phyloP scores from a whole-genome alignment of 2,113 vertebrate species.

The Zootoca vivipara region DNA sequence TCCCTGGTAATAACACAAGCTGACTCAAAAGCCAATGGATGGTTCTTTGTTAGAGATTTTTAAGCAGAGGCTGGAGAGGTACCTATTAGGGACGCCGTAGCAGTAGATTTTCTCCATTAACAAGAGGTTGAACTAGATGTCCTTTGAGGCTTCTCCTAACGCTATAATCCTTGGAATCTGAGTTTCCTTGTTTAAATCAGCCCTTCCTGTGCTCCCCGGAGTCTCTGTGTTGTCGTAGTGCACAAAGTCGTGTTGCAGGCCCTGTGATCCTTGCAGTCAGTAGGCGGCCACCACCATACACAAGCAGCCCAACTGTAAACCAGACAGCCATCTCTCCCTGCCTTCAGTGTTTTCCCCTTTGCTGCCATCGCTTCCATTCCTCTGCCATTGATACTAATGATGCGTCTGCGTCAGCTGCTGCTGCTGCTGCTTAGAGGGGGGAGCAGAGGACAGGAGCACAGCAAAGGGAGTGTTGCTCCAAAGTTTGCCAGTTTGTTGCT shows the following conservation, averaged over 20 bases:
- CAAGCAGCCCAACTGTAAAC: background rate
- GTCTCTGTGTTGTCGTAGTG: background rate
- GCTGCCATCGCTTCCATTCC: background rate
- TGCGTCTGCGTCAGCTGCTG: background rate
- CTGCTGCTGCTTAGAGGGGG: background rate
- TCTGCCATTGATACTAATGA: background rate
- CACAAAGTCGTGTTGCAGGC: background rate
- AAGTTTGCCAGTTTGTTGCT: background rate
- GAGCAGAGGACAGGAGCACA: background rate
- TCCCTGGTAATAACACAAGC: too few relatives aligned
- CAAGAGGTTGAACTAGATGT: too few relatives aligned
- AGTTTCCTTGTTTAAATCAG: too few relatives aligned
- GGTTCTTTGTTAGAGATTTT: too few relatives aligned
- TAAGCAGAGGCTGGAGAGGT: too few relatives aligned
- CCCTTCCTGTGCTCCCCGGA: too few relatives aligned
- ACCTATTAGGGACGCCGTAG: too few relatives aligned
- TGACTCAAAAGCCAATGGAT: too few relatives aligned
- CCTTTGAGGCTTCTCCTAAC: too few relatives aligned
- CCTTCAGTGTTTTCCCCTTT: background rate
- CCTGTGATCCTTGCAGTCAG: background rate
- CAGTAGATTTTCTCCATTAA: too few relatives aligned
- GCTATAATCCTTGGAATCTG: too few relatives aligned
- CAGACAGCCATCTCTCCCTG: background rate
- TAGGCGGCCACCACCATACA: background rate
- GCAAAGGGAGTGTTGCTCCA: background rate